Evolutionary conservation across 2,888 invertebrate genomes (phyloP).

Genomic region (Erebia aethiops): DNA sequence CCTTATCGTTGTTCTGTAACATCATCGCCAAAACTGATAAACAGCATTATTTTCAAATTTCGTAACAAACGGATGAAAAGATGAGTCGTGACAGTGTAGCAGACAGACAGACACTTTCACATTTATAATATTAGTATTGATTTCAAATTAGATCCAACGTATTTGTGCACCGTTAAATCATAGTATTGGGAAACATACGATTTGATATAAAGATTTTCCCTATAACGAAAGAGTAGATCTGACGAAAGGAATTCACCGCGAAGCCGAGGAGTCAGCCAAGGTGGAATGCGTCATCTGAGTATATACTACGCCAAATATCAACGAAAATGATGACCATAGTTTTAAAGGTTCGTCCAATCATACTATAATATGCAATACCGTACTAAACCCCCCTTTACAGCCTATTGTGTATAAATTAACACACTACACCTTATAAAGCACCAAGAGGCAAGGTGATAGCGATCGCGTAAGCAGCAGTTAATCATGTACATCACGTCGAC

Average conservation of each 20-base stretch:
- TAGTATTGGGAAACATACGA: no score
- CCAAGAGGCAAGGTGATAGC: slow-evolving; percentile 21
- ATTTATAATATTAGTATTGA: no score
- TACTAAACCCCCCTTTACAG: slow-evolving; percentile 6
- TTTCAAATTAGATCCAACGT: no score
- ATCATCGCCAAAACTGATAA: slow-evolving; percentile 9
- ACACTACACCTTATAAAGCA: slow-evolving; percentile 21
- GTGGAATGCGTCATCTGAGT: not conserved
- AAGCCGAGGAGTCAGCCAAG: no score
- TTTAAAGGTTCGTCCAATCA: not conserved
- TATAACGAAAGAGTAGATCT: no score
- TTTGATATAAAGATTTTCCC: no score
- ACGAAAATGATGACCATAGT: not conserved
- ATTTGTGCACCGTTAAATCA: no score
- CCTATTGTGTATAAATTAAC: slow-evolving; percentile 17
- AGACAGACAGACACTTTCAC: no score
- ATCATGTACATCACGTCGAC: slow-evolving; percentile 23
- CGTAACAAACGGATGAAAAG: no score
- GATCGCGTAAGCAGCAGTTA: slow-evolving; percentile 20
- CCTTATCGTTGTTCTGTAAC: slow-evolving; percentile 2
- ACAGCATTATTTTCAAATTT: not conserved
- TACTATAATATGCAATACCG: not conserved
- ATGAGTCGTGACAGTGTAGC: no score
- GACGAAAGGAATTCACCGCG: no score
- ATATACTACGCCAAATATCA: not conserved